These are phyloP conservation scores for Bombyx mori DNA, from an alignment of 1,140 invertebrate genomes.

Conservation along the genomic window ASM3026992v2 NC_085118.1:7850001-7850500, in stretches of 20 bases:
- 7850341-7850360: no score
- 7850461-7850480: not conserved
- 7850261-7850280: slow-evolving; percentile 33
- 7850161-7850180: not conserved
- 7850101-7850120: no score
- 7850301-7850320: no score
- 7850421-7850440: no score
- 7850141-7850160: not conserved
- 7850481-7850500: slow-evolving; percentile 21
- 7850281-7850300: slow-evolving; percentile 15
- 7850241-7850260: slow-evolving; percentile 34
- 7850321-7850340: no score
- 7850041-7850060: slow-evolving; percentile 7
- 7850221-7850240: slow-evolving; percentile 29
- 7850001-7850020: no score
- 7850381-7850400: no score
- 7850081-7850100: slow-evolving; percentile 3
- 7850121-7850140: no score
- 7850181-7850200: slow-evolving; percentile 20
- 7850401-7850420: no score
- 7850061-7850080: slow-evolving; percentile 5
- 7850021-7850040: no score
- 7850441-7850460: no score
- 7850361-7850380: no score
- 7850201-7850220: slow-evolving; percentile 31